Conservation (phyloP, 2,113 vertebrate species). For the Picathartes gymnocephalus region DNA sequence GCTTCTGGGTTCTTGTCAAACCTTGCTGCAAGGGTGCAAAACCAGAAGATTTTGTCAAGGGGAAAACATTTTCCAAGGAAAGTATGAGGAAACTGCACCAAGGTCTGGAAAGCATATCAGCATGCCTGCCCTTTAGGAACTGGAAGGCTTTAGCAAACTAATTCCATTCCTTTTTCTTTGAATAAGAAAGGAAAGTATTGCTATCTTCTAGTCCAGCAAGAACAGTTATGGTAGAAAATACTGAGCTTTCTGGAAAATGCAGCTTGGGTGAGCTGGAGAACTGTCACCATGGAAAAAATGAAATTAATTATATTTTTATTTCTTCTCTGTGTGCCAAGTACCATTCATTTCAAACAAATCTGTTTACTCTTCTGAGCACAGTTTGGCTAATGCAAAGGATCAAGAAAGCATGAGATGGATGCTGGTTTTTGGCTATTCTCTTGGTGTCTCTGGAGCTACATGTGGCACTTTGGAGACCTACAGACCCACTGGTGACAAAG, state of each 20-base stretch:
- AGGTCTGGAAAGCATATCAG: neutral
- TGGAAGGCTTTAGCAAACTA: neutral
- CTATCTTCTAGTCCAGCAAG: neutral
- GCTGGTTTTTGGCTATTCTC: neutral
- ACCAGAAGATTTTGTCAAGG: neutral
- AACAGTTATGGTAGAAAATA: neutral
- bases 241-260: neutral
- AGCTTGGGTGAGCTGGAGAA: slow-evolving; percentile 13
- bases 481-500: neutral
- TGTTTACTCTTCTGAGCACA: neutral
- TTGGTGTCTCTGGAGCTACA: neutral
- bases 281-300: slow-evolving; percentile 26
- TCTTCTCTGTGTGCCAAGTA: neutral
- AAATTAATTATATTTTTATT: slow-evolving; percentile 3
- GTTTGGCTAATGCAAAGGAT: neutral
- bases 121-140: neutral
- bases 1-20: neutral
- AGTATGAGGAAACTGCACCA: neutral
- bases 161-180: neutral
- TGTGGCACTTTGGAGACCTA: neutral
- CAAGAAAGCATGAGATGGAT: neutral
- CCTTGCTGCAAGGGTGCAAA: neutral
- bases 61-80: neutral
- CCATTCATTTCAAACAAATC: neutral
- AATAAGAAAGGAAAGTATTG: neutral